Evolutionary conservation across 2,113 vertebrate species (phyloP).

Genomic region (Melierax canorus): DNA sequence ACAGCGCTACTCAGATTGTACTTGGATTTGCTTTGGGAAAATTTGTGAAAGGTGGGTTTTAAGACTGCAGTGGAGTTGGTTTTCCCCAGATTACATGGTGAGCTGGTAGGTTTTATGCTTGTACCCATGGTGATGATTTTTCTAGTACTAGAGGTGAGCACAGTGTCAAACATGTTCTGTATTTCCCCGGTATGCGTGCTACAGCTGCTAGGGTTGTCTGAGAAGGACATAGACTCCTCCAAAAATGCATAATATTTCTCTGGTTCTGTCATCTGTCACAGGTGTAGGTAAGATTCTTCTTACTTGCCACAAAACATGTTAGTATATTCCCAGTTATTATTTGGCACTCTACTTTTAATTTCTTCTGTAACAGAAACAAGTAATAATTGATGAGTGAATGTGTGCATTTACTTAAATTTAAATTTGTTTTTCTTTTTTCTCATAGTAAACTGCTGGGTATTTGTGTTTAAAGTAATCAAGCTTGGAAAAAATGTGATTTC

Average conservation of each 20-base stretch:
- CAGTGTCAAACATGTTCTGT: background rate
- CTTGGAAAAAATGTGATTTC: background rate
- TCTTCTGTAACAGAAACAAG: background rate
- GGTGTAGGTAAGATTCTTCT: background rate
- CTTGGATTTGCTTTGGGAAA: background rate
- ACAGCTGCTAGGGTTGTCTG: background rate
- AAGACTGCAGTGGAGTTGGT: background rate
- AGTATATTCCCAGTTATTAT: background rate
- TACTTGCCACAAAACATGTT: background rate
- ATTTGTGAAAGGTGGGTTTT: background rate
- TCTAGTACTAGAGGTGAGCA: background rate
- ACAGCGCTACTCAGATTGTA: background rate
- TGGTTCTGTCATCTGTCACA: background rate
- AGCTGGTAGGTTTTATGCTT: background rate
- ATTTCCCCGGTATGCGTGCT: background rate
- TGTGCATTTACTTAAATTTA: background rate
- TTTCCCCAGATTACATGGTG: background rate
- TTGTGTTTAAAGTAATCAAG: background rate
- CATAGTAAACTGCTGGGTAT: background rate
- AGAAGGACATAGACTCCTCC: background rate
- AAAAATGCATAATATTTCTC: background rate
- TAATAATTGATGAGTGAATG: background rate
- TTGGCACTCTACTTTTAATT: background rate
- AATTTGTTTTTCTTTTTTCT: background rate
- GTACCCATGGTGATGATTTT: background rate